Evolutionary conservation across 2,888 invertebrate genomes (phyloP), one percentile per base, ranked within the genome.

Genomic region (Drosophila borealis): DNA sequence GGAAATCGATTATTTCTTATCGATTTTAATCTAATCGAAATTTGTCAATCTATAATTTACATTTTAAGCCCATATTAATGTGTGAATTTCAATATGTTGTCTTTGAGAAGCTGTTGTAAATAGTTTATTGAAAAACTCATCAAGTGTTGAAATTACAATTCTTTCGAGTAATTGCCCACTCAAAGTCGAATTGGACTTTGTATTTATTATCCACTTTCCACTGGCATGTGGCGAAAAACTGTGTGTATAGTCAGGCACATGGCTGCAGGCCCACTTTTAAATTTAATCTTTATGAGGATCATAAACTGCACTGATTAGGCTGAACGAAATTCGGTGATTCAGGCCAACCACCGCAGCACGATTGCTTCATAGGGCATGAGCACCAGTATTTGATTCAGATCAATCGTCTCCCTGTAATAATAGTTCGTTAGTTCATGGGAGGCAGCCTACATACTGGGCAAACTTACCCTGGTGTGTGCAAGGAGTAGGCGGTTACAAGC

Each of bases 281-380:
- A 44, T 19, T 29, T 19, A 53, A 72, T 75, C 60, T 70, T 80
- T 68, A 78, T 70, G 42, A 37, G 37, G 36, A 41, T 46, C 49
- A 36, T 21, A 45, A 63, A 67, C 17, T 36, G 37, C 34, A 56
- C 42, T 39, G 76, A 66, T 77, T 63, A 78, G 14, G 25, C 10
- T 25, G 6, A 36, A 34, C 36, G 21, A 19, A 51, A 48, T 2
- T 6, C 3, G 4, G 2, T 36, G 17, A 45, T 50, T 83, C 53
- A 76, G 14, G 77, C 71, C 10, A 62, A 33, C 89, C 90, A 90
- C 33, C 78, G 89, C 13, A 91, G 67, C 0, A 90, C 88, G 10
- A 90, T 69, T 2, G 91, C 90, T 55, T 91, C 91, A 50, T 74
- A 90, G 0, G 91, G 91, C 86, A 81, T 89, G 5, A 91, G 66